A percentile compares a stretch with the other conserved stretches of the same genome.
phyloP scores from a whole-genome alignment of 2,888 invertebrate genomes.

The Orthosia cruda region DNA sequence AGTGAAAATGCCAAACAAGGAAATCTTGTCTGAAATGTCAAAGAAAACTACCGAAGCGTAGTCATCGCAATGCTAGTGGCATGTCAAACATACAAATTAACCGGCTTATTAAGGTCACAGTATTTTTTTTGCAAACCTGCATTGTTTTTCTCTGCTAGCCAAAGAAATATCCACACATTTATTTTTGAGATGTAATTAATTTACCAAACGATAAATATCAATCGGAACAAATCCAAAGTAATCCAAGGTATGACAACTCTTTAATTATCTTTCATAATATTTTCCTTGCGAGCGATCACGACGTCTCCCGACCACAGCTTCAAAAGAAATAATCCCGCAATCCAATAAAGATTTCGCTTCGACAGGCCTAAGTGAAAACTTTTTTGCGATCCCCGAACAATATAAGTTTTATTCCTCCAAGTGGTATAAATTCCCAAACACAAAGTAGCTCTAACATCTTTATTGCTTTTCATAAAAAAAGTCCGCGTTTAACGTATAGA shows the following conservation, averaged over 20 bases:
- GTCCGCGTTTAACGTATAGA: slow-evolving; percentile 86
- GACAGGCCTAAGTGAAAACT: slow-evolving; percentile 90
- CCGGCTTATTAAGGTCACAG: slow-evolving; percentile 41
- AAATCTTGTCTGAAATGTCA: slow-evolving; percentile 74
- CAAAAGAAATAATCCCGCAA: slow-evolving; percentile 88
- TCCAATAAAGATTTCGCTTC: slow-evolving; percentile 90
- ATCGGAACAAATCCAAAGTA: slow-evolving; percentile 28
- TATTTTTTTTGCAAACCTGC: background rate
- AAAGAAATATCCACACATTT: background rate
- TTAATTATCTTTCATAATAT: slow-evolving; percentile 77
- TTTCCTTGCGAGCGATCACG: slow-evolving; percentile 78
- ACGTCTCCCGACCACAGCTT: slow-evolving; percentile 74
- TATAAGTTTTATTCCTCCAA: slow-evolving; percentile 91
- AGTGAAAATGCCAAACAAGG: slow-evolving; percentile 72
- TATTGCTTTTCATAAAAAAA: slow-evolving; percentile 91
- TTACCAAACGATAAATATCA: slow-evolving; percentile 17
- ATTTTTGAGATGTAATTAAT: slow-evolving; percentile 15
- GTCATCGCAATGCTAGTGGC: slow-evolving; percentile 58
- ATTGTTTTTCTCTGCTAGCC: background rate
- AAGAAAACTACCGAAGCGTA: slow-evolving; percentile 70
- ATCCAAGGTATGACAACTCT: slow-evolving; percentile 51
- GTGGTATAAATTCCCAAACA: slow-evolving; percentile 91
- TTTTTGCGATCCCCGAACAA: slow-evolving; percentile 89
- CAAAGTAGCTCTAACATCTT: slow-evolving; percentile 91
- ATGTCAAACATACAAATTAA: slow-evolving; percentile 65